These are phyloP conservation scores for Ictalurus furcatus DNA, from an alignment of 2,113 vertebrate genomes.

Conservation along the genomic window DNA sequence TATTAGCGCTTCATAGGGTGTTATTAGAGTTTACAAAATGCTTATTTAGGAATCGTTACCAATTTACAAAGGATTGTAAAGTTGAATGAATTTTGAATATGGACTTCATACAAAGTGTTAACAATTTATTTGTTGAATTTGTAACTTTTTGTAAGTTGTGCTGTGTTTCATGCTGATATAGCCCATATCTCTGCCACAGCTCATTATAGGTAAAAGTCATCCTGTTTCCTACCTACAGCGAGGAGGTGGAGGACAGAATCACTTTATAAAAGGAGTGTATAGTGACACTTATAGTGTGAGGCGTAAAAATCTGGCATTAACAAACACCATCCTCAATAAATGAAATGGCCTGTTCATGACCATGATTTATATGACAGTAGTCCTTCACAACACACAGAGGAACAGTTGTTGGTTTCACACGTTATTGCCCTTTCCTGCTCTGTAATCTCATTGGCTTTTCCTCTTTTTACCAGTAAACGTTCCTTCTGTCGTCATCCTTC, in stretches of 20 bases:
- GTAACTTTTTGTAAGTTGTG: background rate
- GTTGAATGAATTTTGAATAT: background rate
- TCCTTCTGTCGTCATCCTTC: constrained; percentile 46
- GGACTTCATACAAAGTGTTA: background rate
- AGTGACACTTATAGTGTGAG: constrained; percentile 8
- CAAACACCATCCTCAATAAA: constrained; percentile 27
- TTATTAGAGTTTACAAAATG: background rate
- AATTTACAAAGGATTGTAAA: background rate
- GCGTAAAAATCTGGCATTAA: constrained; percentile 36
- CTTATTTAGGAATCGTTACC: background rate
- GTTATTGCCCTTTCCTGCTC: constrained; percentile 23
- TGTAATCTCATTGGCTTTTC: constrained; percentile 40
- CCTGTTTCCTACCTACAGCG: background rate
- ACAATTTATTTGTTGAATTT: background rate
- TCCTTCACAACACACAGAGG: constrained; percentile 43
- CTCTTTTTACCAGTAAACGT: constrained; percentile 49
- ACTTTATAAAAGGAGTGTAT: background rate
- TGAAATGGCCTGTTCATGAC: constrained; percentile 35
- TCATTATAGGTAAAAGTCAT: constrained; percentile 13
- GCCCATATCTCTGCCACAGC: background rate
- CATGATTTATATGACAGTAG: constrained; percentile 50
- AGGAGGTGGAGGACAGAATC: constrained; percentile 7
- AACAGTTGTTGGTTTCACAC: constrained; percentile 25
- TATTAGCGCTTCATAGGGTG: background rate
- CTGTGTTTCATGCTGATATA: background rate